These are phyloP conservation scores for Oscheius sp. DNA, from an alignment of 2,888 invertebrate genomes.

Conservation along the genomic window DNA sequence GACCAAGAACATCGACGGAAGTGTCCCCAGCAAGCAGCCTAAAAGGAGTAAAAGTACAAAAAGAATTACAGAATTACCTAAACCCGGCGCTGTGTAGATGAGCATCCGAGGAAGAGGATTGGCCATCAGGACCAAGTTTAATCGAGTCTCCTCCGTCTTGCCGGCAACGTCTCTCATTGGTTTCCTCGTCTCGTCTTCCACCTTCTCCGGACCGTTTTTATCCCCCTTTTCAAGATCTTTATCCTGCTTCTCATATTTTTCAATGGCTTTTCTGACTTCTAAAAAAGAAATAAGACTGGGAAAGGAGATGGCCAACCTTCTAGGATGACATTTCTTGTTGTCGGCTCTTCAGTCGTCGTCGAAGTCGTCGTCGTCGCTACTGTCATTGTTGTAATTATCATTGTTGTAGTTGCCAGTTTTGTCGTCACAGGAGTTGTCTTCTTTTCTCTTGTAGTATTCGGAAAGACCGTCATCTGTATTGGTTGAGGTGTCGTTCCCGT, in stretches of 20 bases:
- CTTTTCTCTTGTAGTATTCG: slow-evolving; percentile 6
- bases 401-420: slow-evolving; percentile 5
- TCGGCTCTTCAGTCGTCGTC: slow-evolving; percentile 17
- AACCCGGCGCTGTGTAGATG: slow-evolving; percentile 28
- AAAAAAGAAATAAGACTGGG: background rate
- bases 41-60: background rate
- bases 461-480: background rate
- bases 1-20: slow-evolving; percentile 25
- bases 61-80: background rate
- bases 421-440: background rate
- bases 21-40: slow-evolving; percentile 25
- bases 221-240: slow-evolving; percentile 12
- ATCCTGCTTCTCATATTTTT: slow-evolving; percentile 33
- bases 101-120: slow-evolving; percentile 1
- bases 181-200: slow-evolving; percentile 7
- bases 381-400: slow-evolving; percentile 15
- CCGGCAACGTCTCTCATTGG: slow-evolving; percentile 2
- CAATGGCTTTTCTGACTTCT: slow-evolving; percentile 34
- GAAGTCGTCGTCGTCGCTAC: slow-evolving; percentile 13
- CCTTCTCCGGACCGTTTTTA: slow-evolving; percentile 1
- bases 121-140: background rate
- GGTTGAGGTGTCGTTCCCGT: slow-evolving; percentile 17
- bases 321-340: slow-evolving; percentile 31
- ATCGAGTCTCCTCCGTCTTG: background rate
- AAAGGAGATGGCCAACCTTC: slow-evolving; percentile 10